Base-by-base conservation (phyloP, 2,113 vertebrate species). In the Elaphurus davidianus region DNA sequence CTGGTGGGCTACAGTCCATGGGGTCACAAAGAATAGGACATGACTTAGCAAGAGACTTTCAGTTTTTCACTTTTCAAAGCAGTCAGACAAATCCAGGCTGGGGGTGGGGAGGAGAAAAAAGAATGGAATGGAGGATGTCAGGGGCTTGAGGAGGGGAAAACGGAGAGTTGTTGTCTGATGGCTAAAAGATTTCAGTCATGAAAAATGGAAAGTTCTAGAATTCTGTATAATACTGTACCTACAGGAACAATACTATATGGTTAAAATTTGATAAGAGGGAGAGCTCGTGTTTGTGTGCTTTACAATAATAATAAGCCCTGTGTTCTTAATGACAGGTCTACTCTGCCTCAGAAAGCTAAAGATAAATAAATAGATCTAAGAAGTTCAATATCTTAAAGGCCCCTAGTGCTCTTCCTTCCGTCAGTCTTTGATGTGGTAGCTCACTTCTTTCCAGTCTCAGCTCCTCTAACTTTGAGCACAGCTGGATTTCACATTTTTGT, bases 31-130 rank as follows among this genome's bases (percentile, higher is more conserved):
- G 17, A 71, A 5, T 71, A 71, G 19, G 64, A 71, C 9, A 36
- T 6, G 64, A 23, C 19, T 36, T 36, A 71, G 64, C 64, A 71
- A 71, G 9, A 71, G 17, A 36, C n/a, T 71, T 21, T 2, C 17
- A 36, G 9, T 36, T 71, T 23, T 36, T 71, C 19, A 6, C n/a
- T 71, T 71, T 36, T 71, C n/a, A 40, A 71, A 71, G 2, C n/a
- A 71, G 2, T 40, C n/a, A 21, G 12, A 71, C n/a, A 71, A 36
- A 71, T 40, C 19, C 0, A 0, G 17, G 19, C 12, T 3, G 47
- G 47, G 12, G 47, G 40, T 1, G 11, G 11, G 47, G 47, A 12
- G 6, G 5, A 12, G 36, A 10, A 64, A 45, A 30, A 16, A 23
- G 6, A 87, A 50, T 86, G 11, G 5, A 54, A 87, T 79, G 43